Evolutionary conservation across 2,113 vertebrate species (phyloP).

Genomic region (Edolisoma coerulescens): DNA sequence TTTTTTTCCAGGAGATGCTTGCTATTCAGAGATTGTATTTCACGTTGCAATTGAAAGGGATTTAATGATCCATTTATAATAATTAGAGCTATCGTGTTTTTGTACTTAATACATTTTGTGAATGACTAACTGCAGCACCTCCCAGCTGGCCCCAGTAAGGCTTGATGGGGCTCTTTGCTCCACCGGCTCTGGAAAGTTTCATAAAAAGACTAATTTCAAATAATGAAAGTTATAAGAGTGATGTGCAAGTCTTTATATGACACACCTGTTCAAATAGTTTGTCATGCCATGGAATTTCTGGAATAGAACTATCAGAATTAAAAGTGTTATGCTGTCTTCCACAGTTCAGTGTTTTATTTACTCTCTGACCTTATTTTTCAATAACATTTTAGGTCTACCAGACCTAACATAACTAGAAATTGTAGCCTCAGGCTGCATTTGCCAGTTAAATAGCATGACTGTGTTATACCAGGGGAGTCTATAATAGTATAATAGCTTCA

Average conservation of each 20-base stretch:
- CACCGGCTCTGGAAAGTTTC: not conserved
- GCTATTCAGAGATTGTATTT: conserved; percentile 33
- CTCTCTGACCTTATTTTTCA: not conserved
- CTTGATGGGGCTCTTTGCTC: not conserved
- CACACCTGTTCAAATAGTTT: not conserved
- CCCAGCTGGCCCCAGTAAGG: not conserved
- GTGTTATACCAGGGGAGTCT: not conserved
- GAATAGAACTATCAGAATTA: not conserved
- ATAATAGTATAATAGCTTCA: not conserved
- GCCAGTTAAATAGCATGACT: not conserved
- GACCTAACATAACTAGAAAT: not conserved
- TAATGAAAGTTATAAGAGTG: not conserved
- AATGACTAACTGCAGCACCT: conserved; percentile 40
- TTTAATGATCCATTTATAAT: conserved; percentile 56
- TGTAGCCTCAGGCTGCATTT: not conserved
- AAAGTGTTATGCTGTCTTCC: not conserved
- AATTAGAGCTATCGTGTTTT: conserved; percentile 18
- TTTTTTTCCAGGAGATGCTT: not conserved
- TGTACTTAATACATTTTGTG: conserved; percentile 29
- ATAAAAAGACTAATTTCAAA: not conserved
- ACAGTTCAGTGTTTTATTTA: not conserved
- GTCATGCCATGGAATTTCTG: not conserved
- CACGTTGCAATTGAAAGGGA: not conserved
- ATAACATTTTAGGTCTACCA: not conserved
- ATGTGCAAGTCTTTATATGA: not conserved